A percentile compares a stretch with the other conserved stretches of the same genome.
Conservation (phyloP, 2,797 vertebrate species). For the Otolemur crassicaudatus region DNA sequence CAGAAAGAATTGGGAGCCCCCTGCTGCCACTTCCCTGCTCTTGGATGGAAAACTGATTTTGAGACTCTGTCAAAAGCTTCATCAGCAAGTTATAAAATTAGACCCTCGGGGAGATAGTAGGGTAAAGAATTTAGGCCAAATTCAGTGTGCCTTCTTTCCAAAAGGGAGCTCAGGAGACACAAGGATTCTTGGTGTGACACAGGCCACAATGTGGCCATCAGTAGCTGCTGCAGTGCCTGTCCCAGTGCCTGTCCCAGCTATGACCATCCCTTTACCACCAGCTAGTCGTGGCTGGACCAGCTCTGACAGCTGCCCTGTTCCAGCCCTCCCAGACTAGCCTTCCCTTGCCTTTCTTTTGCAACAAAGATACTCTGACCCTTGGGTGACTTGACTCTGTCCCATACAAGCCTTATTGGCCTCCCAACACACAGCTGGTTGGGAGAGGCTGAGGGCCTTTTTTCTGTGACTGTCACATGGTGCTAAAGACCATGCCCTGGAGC, state of each 20-base stretch:
- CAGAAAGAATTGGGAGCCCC: background rate
- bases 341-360: background rate
- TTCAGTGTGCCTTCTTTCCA: background rate
- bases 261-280: background rate
- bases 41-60: background rate
- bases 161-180: background rate
- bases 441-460: background rate
- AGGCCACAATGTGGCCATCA: fast-evolving
- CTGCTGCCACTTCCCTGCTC: background rate
- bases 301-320: background rate
- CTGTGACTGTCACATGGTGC: background rate
- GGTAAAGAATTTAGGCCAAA: background rate
- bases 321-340: background rate
- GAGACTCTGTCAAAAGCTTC: background rate
- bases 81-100: background rate
- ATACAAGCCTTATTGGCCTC: background rate
- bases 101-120: background rate
- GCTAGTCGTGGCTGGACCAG: background rate
- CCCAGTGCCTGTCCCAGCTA: fast-evolving
- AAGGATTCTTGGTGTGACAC: background rate
- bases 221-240: background rate
- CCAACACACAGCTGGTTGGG: background rate
- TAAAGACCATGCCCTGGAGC: background rate
- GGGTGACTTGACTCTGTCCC: background rate
- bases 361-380: background rate